Conservation (phyloP, 1,140 invertebrate genomes). For the Drosophila ficusphila region DNA sequence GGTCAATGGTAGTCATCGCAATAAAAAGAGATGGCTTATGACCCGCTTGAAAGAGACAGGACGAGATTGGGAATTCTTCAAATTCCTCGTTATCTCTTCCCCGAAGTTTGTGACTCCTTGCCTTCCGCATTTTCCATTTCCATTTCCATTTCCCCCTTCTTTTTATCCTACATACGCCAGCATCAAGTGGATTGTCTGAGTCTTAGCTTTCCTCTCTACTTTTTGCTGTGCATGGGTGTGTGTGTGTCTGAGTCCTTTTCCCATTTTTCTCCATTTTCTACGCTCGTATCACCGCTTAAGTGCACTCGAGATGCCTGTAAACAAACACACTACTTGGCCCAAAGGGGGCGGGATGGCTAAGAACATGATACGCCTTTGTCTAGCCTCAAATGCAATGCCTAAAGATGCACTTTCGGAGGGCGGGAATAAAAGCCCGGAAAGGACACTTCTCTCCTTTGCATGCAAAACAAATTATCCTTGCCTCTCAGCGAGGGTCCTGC, state of each 20-base stretch:
- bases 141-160: too few relatives aligned
- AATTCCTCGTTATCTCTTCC: conserved; percentile 30
- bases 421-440: conserved; percentile 2
- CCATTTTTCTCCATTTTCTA: conserved; percentile 9
- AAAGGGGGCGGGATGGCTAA: conserved; percentile 6
- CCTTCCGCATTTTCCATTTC: background rate
- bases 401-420: conserved; percentile 31
- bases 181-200: conserved; percentile 42
- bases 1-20: conserved; percentile 24
- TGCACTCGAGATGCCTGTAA: conserved; percentile 78
- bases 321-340: conserved; percentile 57
- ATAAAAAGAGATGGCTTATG: background rate
- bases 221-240: too few relatives aligned
- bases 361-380: conserved; percentile 76
- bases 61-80: conserved; percentile 26
- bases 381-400: conserved; percentile 45
- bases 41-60: background rate
- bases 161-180: conserved; percentile 26
- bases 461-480: conserved; percentile 25
- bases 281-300: conserved; percentile 63
- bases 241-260: too few relatives aligned
- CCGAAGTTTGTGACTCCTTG: conserved; percentile 4
- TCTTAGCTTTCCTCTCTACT: conserved; percentile 34
- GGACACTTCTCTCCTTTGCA: background rate
- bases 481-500: background rate